Evolutionary conservation across 2,888 invertebrate species (phyloP), one percentile per base, ranked within the genome.

Genomic region (Cerastoderma edule): DNA sequence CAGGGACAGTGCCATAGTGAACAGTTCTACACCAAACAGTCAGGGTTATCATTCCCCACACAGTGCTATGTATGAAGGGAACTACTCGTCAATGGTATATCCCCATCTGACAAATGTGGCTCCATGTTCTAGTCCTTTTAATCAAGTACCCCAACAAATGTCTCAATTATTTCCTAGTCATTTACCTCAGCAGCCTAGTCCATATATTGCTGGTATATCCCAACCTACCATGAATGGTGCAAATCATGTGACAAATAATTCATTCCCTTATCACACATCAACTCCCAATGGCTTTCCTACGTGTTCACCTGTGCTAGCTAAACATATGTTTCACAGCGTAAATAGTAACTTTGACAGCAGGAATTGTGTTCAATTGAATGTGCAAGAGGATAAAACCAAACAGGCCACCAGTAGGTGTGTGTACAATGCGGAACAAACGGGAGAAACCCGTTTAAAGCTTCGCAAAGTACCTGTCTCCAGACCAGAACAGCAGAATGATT

Each of bases 361-460:
- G 2, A 24, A 53, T 13, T 53, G 53, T 53, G 24, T 10, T 3
- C 3, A 22, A 10, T 22, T n/a, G 13, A n/a, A n/a, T n/a, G n/a
- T n/a, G n/a, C n/a, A n/a, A n/a, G n/a, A n/a, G n/a, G n/a, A n/a
- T n/a, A n/a, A n/a, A n/a, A n/a, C n/a, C n/a, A n/a, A n/a, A n/a
- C n/a, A n/a, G n/a, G n/a, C n/a, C n/a, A 6, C 56, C 16, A 19
- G 16, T 24, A 24, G 4, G 19, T 16, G 39, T 10, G 39, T 64
- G n/a, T 83, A 84, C 44, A 75, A 76, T 53, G 72, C 75, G 44
- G 72, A 69, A 22, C 79, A 83, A 54, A 78, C 79, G 32, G 82
- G 80, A 19, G 84, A 77, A 16, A 85, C 75, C n/a, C 77, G 77
- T 27, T 35, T 85, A 5, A 80, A 78, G 33, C 46, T 85, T 6